Conservation (phyloP, 2,888 invertebrate species). For the Pristionchus arcanus region DNA sequence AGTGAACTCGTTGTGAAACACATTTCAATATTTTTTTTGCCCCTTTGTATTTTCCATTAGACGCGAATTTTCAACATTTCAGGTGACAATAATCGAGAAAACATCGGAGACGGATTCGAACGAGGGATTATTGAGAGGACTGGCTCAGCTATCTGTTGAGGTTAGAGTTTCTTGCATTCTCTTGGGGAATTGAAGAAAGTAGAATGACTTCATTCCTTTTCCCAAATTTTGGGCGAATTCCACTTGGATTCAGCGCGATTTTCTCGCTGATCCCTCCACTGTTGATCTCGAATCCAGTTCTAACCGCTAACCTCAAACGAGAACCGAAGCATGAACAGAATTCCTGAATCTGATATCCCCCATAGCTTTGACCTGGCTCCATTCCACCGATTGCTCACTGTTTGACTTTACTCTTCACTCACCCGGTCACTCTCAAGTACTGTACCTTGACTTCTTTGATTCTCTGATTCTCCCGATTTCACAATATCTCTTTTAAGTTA, state of each 20-base stretch:
- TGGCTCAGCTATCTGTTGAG: constrained; percentile 43
- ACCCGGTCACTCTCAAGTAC: background rate
- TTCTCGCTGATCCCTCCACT: background rate
- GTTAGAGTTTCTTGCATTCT: background rate
- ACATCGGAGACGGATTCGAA: background rate
- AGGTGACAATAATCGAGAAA: constrained; percentile 42
- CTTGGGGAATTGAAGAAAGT: no score
- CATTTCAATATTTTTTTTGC: no score
- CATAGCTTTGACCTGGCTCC: background rate
- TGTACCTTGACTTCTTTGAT: background rate
- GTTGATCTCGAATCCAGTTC: background rate
- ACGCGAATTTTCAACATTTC: no score
- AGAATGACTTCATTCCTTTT: no score
- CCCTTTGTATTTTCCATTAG: no score
- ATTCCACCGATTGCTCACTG: background rate
- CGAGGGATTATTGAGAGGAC: constrained; percentile 36
- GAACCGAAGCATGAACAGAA: background rate
- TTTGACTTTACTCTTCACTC: background rate
- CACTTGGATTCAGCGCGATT: background rate
- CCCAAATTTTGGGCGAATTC: no score
- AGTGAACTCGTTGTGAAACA: no score
- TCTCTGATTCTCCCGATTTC: constrained; percentile 11
- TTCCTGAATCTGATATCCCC: background rate
- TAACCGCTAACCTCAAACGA: background rate
- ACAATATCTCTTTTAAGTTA: background rate